Percentiles rank a stretch among this genome's conserved stretches.
phyloP scores from a whole-genome alignment of 2,113 vertebrate species.

The Grammomys dolichurus region DNA sequence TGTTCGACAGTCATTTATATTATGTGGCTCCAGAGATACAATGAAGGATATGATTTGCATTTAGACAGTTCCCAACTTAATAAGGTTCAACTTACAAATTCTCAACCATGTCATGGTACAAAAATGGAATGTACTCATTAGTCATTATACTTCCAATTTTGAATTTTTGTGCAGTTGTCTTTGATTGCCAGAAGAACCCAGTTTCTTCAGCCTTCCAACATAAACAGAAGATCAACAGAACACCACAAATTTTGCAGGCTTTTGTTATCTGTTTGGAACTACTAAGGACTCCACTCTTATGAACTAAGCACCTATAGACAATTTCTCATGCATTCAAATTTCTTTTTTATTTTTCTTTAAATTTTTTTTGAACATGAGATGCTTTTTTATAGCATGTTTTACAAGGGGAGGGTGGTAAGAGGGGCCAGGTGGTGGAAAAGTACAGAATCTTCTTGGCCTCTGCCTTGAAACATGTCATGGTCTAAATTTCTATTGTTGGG shows the following conservation, averaged over 20 bases:
- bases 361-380: too few relatives aligned
- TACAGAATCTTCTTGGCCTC: too few relatives aligned
- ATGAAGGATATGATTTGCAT: not conserved
- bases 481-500: not conserved
- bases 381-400: too few relatives aligned
- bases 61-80: not conserved
- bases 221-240: not conserved
- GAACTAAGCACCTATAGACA: not conserved
- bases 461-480: too few relatives aligned
- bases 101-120: not conserved
- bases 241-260: not conserved
- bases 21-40: not conserved
- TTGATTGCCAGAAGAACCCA: not conserved
- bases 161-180: too few relatives aligned
- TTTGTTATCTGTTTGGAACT: not conserved
- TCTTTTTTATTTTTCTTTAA: too few relatives aligned
- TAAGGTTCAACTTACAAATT: not conserved
- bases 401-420: too few relatives aligned
- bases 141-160: not conserved
- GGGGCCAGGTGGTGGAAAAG: too few relatives aligned
- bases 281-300: fast-evolving
- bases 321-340: not conserved
- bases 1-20: not conserved
- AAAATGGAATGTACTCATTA: not conserved
- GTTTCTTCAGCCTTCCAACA: not conserved